A percentile compares a stretch with the other conserved stretches of the same genome.
Conservation (phyloP, 2,113 vertebrate genomes). For the Thunnus thynnus region DNA sequence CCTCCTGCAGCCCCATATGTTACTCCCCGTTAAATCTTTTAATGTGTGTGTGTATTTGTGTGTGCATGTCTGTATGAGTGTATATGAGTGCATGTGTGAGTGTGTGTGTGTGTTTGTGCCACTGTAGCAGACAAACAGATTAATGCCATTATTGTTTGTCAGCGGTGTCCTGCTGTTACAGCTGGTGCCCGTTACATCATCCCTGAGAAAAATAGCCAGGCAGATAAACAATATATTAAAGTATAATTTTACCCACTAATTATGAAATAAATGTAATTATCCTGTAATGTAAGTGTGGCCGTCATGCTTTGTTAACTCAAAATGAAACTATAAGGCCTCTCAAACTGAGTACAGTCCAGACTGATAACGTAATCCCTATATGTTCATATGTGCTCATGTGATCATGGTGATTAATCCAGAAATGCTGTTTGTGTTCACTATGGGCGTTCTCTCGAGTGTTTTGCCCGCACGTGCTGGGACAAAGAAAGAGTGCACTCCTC, state of each 20-base stretch:
- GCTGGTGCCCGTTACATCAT: slow-evolving; percentile 56
- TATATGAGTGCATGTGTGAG: slow-evolving; percentile 3
- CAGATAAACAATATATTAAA: not conserved
- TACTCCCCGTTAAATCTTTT: slow-evolving; percentile 61
- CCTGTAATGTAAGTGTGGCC: not conserved
- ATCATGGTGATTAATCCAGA: slow-evolving; percentile 33
- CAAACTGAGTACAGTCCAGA: not conserved
- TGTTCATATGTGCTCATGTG: not conserved
- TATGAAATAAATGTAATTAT: slow-evolving; percentile 1
- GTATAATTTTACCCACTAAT: slow-evolving; percentile 20
- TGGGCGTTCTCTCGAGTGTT: slow-evolving; percentile 54
- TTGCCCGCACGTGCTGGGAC: slow-evolving; percentile 65
- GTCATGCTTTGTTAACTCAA: slow-evolving; percentile 2
- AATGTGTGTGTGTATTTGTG: slow-evolving; percentile 53
- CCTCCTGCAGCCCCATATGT: slow-evolving; percentile 68
- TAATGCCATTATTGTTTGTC: slow-evolving; percentile 69
- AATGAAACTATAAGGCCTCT: slow-evolving; percentile 20
- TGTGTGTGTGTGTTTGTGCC: slow-evolving; percentile 45
- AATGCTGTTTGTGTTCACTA: slow-evolving; percentile 34
- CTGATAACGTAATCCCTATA: slow-evolving; percentile 7
- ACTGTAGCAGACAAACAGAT: slow-evolving; percentile 65
- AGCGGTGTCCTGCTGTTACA: slow-evolving; percentile 59
- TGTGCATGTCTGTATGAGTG: slow-evolving; percentile 20
- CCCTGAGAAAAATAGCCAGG: not conserved
- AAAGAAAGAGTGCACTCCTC: slow-evolving; percentile 60